Conservation (phyloP, 2,113 vertebrate genomes). For the Oreotrochilus melanogaster region DNA sequence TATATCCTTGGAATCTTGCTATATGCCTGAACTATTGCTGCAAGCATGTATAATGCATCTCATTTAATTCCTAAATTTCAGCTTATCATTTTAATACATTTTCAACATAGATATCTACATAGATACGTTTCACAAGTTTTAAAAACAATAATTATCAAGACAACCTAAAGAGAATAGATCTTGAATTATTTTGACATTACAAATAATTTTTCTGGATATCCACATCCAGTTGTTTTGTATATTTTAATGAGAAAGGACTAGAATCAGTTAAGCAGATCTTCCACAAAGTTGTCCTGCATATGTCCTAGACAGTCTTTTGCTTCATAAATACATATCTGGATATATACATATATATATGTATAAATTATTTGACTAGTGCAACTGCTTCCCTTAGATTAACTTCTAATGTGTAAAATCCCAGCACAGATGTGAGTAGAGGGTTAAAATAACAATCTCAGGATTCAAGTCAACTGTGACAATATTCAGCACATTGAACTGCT, state of each 20-base stretch:
- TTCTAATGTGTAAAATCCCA: background rate
- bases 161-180: background rate
- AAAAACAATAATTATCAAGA: background rate
- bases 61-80: background rate
- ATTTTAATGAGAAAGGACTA: background rate
- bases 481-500: constrained; percentile 48
- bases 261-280: background rate
- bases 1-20: background rate
- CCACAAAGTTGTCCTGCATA: background rate
- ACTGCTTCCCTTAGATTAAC: background rate
- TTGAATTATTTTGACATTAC: background rate
- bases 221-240: background rate
- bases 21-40: background rate
- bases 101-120: background rate
- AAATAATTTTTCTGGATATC: background rate
- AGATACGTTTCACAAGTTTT: background rate
- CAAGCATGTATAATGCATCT: background rate
- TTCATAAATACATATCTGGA: background rate
- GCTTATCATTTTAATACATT: constrained; percentile 15
- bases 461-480: constrained; percentile 67
- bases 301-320: background rate
- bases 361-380: background rate
- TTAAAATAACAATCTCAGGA: constrained; percentile 63
- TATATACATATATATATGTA: no score
- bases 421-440: constrained; percentile 20